Conservation (phyloP, 2,113 vertebrate species). For the Trinectes maculatus region DNA sequence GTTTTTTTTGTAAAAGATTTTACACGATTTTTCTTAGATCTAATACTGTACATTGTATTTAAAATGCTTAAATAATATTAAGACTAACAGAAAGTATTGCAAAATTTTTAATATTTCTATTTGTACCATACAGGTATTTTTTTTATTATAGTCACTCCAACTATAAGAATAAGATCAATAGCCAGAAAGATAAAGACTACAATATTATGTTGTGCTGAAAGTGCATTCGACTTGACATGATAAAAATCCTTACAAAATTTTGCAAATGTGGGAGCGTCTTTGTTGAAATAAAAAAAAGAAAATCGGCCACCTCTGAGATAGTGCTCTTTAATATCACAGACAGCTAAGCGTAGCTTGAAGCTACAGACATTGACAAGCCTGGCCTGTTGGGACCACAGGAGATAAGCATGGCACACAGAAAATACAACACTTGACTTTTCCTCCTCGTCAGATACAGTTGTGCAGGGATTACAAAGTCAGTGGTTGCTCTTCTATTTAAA, state of each 20-base stretch:
- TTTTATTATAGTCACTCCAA: conserved; percentile 3
- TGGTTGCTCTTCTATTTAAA: conserved; percentile 86
- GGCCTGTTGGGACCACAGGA: conserved; percentile 84
- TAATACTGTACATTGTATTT: too few relatives aligned
- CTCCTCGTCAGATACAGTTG: conserved; percentile 80
- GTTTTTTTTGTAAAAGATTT: neutral
- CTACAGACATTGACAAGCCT: conserved; percentile 86
- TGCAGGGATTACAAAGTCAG: conserved; percentile 87
- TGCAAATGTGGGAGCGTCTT: conserved; percentile 76
- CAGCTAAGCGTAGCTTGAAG: conserved; percentile 81
- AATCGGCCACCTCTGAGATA: conserved; percentile 81
- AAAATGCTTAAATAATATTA: too few relatives aligned
- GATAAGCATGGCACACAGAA: conserved; percentile 82
- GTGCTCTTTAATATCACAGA: conserved; percentile 86
- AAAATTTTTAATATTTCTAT: too few relatives aligned
- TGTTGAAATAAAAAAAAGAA: conserved; percentile 76
- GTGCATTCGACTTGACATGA: conserved; percentile 36
- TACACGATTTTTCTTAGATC: too few relatives aligned
- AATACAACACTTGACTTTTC: conserved; percentile 87
- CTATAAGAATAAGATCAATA: conserved; percentile 27
- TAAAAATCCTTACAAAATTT: conserved; percentile 51
- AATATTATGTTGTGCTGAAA: conserved; percentile 31
- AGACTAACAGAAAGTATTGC: too few relatives aligned
- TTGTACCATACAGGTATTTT: neutral
- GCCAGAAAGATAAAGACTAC: conserved; percentile 24